These are phyloP conservation scores for Zaprionus ghesquierei DNA, from an alignment of 1,140 invertebrate genomes.

Conservation along the genomic window DNA sequence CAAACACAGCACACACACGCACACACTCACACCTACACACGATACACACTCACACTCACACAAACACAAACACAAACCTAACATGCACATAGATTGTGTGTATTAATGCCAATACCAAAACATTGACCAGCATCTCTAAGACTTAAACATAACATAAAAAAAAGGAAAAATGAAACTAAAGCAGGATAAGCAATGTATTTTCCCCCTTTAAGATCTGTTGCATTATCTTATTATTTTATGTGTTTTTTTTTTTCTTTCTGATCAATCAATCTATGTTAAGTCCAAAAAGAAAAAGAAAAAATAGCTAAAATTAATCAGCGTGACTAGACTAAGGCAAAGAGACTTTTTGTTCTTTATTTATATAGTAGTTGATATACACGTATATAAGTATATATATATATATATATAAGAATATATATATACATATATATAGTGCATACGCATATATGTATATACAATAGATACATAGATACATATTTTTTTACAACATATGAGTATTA, in stretches of 20 bases:
- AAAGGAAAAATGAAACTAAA: not conserved
- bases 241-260: constrained; percentile 10
- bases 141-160: constrained; percentile 27
- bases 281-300: not conserved
- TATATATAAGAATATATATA: too few relatives aligned
- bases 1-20: constrained; percentile 14
- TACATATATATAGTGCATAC: constrained; percentile 32
- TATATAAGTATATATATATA: constrained; percentile 29
- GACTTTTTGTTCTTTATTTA: constrained; percentile 47
- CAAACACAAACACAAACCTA: constrained; percentile 1
- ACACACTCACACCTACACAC: constrained; percentile 14
- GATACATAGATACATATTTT: constrained; percentile 26
- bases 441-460: constrained; percentile 28
- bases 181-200: constrained; percentile 31
- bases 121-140: constrained; percentile 62
- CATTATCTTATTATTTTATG: constrained; percentile 18
- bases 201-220: constrained; percentile 5
- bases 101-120: constrained; percentile 69
- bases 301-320: constrained; percentile 23
- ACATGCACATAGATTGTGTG: constrained; percentile 25
- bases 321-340: constrained; percentile 55
- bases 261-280: not conserved
- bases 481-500: constrained; percentile 32
- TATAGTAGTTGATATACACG: constrained; percentile 7
- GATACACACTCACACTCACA: constrained; percentile 6